These are phyloP conservation scores for Archocentrus centrarchus DNA, from an alignment of 2,113 vertebrate species.

Conservation along the genomic window DNA sequence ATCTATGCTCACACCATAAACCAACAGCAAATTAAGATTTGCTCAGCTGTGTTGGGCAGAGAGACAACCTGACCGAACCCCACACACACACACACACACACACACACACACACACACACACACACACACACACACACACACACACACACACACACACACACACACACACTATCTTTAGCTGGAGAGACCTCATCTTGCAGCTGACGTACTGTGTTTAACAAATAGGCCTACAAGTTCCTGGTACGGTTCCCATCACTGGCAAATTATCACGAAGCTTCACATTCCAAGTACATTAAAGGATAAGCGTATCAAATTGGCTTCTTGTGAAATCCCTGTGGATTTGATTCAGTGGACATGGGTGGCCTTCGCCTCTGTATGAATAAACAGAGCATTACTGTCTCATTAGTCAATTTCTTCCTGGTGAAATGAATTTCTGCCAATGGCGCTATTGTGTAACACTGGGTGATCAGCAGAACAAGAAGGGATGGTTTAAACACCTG, in stretches of 20 bases:
- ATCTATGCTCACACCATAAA: constrained; percentile 36
- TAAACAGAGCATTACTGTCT: constrained; percentile 43
- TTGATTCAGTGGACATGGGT: constrained; percentile 34
- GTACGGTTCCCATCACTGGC: constrained; percentile 17
- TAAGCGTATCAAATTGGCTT: constrained; percentile 55
- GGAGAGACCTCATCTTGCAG: constrained; percentile 24
- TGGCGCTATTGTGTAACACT: constrained; percentile 14
- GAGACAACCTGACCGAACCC: constrained; percentile 16
- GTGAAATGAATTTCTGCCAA: constrained; percentile 11
- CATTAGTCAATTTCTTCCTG: constrained; percentile 45
- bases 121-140: background rate
- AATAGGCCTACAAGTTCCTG: constrained; percentile 32
- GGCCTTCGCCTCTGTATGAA: constrained; percentile 42
- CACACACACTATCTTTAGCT: background rate
- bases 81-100: background rate
- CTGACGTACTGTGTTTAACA: constrained; percentile 44
- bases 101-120: no score
- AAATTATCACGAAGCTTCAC: constrained; percentile 24
- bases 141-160: no score
- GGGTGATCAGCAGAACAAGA: background rate
- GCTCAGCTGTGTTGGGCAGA: constrained; percentile 43
- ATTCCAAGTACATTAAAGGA: constrained; percentile 42
- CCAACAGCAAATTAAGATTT: constrained; percentile 44
- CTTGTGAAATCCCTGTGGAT: constrained; percentile 45
- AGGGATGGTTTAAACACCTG: constrained; percentile 11